phyloP scores from a whole-genome alignment of 2,888 invertebrate species.

The Stenodema calcarata region DNA sequence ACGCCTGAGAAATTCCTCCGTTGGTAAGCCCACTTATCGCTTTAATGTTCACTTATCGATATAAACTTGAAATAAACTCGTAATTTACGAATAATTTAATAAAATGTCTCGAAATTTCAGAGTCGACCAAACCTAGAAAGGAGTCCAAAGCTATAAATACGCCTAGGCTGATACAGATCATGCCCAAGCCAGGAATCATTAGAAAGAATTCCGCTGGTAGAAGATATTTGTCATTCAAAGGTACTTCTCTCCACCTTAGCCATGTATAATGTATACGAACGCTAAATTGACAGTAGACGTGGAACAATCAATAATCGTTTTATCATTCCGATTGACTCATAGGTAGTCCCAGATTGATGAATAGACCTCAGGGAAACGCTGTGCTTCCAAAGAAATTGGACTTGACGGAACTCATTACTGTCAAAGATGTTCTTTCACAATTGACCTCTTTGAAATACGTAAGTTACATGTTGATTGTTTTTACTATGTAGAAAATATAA shows the following conservation, averaged over 20 bases:
- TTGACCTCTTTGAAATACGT: conserved; percentile 62
- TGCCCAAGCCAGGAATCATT: conserved; percentile 51
- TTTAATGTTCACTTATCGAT: too few species aligned
- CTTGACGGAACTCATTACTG: conserved; percentile 49
- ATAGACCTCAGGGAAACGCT: not conserved
- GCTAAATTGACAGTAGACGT: too few species aligned
- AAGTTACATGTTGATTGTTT: not conserved
- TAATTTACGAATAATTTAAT: too few species aligned
- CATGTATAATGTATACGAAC: too few species aligned
- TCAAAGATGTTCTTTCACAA: conserved; percentile 61
- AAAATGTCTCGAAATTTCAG: not conserved
- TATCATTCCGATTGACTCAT: not conserved
- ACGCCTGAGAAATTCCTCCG: not conserved
- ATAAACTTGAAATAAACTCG: not conserved
- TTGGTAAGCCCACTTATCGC: not conserved
- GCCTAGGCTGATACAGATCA: conserved; percentile 54
- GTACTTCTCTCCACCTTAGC: too few species aligned
- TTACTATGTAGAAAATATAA: too few species aligned
- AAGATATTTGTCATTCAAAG: conserved; percentile 43
- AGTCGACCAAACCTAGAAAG: conserved; percentile 18
- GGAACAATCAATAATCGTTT: too few species aligned
- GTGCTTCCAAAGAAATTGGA: conserved; percentile 50
- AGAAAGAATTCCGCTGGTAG: conserved; percentile 53
- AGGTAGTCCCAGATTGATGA: not conserved
- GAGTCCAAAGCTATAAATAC: conserved; percentile 51